Conservation (phyloP, 2,888 invertebrate genomes). For the Oxyteleia sp. region DNA sequence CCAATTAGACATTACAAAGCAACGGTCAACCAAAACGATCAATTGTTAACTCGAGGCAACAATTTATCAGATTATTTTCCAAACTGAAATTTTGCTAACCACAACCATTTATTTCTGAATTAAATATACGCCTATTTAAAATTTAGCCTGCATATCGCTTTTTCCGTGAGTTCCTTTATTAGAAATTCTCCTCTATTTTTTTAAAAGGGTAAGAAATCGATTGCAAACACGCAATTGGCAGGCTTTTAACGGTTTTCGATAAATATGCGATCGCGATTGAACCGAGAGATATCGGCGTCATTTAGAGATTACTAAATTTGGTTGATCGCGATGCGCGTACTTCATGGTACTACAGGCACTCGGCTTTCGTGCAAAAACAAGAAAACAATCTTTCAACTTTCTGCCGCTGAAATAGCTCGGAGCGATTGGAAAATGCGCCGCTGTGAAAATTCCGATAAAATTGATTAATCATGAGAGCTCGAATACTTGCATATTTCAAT, state of each 20-base stretch:
- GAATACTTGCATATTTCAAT: slow-evolving; percentile 18
- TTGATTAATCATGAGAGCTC: slow-evolving; percentile 16
- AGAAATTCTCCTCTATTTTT: not conserved
- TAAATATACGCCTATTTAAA: not conserved
- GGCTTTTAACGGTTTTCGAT: slow-evolving; percentile 19
- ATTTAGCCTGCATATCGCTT: not conserved
- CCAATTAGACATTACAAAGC: too few species aligned
- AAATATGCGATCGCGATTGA: slow-evolving; percentile 9
- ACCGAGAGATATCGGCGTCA: slow-evolving; percentile 10
- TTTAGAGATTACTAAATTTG: slow-evolving; percentile 19
- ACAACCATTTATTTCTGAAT: too few species aligned
- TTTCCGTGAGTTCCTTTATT: not conserved
- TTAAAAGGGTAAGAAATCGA: slow-evolving; percentile 6
- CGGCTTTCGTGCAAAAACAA: slow-evolving; percentile 4
- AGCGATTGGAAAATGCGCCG: slow-evolving; percentile 5
- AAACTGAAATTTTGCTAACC: too few species aligned
- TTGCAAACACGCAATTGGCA: slow-evolving; percentile 14
- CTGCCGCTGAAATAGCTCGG: not conserved
- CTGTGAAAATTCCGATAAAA: slow-evolving; percentile 22
- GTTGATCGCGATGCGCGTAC: slow-evolving; percentile 10
- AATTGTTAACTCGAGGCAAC: not conserved
- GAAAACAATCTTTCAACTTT: slow-evolving; percentile 23
- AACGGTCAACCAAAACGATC: too few species aligned
- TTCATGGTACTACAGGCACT: slow-evolving; percentile 2
- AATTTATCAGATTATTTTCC: not conserved